Percentiles rank a stretch among this genome's conserved stretches.
phyloP scores from a whole-genome alignment of 2,888 invertebrate genomes.

The Dione vanillae region DNA sequence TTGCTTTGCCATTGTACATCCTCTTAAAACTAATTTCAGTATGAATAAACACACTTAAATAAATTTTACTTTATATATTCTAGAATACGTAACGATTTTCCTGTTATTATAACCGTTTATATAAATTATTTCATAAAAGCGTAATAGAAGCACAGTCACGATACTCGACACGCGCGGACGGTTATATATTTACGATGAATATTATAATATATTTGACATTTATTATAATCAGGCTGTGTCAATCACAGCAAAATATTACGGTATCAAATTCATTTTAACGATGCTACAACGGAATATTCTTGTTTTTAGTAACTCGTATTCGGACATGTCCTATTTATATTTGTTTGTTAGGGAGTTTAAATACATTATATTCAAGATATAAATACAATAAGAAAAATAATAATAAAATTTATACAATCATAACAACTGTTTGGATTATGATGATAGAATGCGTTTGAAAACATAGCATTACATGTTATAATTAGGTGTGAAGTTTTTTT shows the following conservation, averaged over 20 bases:
- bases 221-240: conserved; percentile 65
- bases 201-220: conserved; percentile 58
- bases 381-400: too few relatives aligned
- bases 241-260: neutral
- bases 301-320: too few relatives aligned
- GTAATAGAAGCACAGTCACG: conserved; percentile 64
- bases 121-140: conserved; percentile 54
- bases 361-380: too few relatives aligned
- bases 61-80: conserved; percentile 17
- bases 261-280: too few relatives aligned
- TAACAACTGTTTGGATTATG: too few relatives aligned
- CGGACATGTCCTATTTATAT: too few relatives aligned
- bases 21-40: neutral
- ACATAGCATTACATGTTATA: too few relatives aligned
- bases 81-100: conserved; percentile 40
- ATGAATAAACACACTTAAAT: neutral
- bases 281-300: too few relatives aligned
- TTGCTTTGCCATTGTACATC: neutral
- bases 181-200: conserved; percentile 31
- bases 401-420: too few relatives aligned
- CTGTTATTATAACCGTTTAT: conserved; percentile 51
- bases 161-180: conserved; percentile 67
- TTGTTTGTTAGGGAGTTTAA: too few relatives aligned
- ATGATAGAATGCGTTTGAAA: too few relatives aligned
- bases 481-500: too few relatives aligned